A percentile compares a stretch with the other conserved stretches of the same genome.
Conservation (phyloP, 1,140 invertebrate species). For the Bombus superbus region DNA sequence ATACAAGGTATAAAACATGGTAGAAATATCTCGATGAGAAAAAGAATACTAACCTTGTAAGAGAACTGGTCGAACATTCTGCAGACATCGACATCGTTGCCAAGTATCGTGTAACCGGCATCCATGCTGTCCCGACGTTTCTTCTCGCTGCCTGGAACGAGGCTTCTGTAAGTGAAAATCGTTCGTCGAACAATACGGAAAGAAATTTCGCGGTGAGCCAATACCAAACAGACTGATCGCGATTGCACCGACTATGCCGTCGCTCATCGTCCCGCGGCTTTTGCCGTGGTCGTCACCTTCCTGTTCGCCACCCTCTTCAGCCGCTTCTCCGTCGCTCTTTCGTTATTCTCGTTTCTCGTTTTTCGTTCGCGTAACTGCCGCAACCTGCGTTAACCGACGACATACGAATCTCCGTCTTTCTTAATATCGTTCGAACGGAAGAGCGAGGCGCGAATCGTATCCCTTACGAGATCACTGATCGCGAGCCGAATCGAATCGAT, state of each 20-base stretch:
- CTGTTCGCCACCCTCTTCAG: background rate
- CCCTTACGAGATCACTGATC: background rate
- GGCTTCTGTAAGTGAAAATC: constrained; percentile 68
- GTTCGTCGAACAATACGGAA: constrained; percentile 25
- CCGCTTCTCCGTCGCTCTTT: background rate
- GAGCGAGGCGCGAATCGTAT: background rate
- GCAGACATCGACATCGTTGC: constrained; percentile 86
- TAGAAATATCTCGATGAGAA: too few relatives aligned
- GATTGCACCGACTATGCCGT: constrained; percentile 78
- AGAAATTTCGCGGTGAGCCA: constrained; percentile 44
- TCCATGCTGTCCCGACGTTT: constrained; percentile 84
- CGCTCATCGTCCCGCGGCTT: constrained; percentile 75
- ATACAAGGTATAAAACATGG: background rate
- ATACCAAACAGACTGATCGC: constrained; percentile 80
- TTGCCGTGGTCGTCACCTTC: constrained; percentile 59
- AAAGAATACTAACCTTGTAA: constrained; percentile 84
- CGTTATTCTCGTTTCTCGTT: background rate
- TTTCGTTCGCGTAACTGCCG: background rate
- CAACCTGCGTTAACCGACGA: too few relatives aligned
- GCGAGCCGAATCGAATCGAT: constrained; percentile 10
- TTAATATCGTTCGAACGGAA: background rate
- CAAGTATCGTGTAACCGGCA: constrained; percentile 85
- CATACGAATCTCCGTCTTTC: background rate
- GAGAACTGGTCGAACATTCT: constrained; percentile 88
- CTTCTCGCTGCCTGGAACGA: constrained; percentile 76